Percentiles rank a stretch among this genome's conserved stretches.
phyloP scores from a whole-genome alignment of 1,140 invertebrate species.

The Rhagoletis pomonella region DNA sequence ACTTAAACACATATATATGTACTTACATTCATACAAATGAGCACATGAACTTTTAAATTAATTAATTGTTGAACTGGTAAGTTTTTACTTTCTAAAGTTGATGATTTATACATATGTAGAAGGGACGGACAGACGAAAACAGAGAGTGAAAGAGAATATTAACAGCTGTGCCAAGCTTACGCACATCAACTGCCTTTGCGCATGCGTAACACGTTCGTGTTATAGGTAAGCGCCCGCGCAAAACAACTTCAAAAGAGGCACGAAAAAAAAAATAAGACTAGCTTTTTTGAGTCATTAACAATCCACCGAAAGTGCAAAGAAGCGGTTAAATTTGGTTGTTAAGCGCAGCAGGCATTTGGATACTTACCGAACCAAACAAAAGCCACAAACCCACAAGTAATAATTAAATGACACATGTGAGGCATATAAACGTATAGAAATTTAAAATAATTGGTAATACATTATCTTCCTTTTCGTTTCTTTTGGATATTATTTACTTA shows the following conservation, averaged over 20 bases:
- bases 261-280: background rate
- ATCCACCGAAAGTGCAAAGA: slow-evolving; percentile 16
- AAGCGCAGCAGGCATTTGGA: background rate
- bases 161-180: slow-evolving; percentile 26
- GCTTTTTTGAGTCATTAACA: slow-evolving; percentile 14
- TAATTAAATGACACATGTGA: background rate
- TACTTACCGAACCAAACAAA: slow-evolving; percentile 4
- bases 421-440: slow-evolving; percentile 11
- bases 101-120: background rate
- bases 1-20: background rate
- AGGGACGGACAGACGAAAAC: background rate
- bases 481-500: too few species aligned
- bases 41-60: background rate
- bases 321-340: slow-evolving; percentile 13
- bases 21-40: background rate
- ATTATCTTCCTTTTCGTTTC: background rate
- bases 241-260: background rate
- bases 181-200: background rate
- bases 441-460: slow-evolving; percentile 17
- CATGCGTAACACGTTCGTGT: slow-evolving; percentile 44
- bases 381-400: background rate
- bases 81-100: slow-evolving; percentile 51
- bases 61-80: slow-evolving; percentile 8
- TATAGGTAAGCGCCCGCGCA: slow-evolving; percentile 17
- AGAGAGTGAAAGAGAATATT: background rate